Evolutionary conservation across 2,888 invertebrate genomes (phyloP), one percentile per base, ranked within the genome.

Genomic region (Synanthedon formicaeformis): DNA sequence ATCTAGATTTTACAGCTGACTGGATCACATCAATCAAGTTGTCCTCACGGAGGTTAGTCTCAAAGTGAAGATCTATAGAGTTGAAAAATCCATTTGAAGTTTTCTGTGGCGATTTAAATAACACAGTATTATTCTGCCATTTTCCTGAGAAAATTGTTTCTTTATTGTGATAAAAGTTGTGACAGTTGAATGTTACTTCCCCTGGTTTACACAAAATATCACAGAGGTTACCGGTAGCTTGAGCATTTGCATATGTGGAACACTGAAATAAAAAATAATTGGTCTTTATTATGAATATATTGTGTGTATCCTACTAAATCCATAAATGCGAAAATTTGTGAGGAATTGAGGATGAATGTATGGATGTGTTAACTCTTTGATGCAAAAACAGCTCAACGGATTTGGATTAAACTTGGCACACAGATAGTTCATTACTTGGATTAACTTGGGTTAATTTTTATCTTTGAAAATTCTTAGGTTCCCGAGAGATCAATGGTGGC

Each of bases 161-260:
- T 71, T 91, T 92, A 16, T 90, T 90, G 41, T 86, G 81, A 59
- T 89, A 88, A 60, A 91, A 89, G 50, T 90, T 88, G 58, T 90
- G 88, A 65, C 93, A 93, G 8, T 88, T 85, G 11, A 90, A 66
- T 11, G 90, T 78, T 55, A 90, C 82, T 48, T 85, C 85, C 54
- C 83, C 75, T 27, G 86, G 80, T 14, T 82, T 71, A 68, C 93
- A 93, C 13, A 93, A 67, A 1, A 90, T 88, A 13, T 81, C 77
- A 68, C 92, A 93, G n/a, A 92, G 71, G 56, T 89, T 90, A 41
- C 92, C 92, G 52, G 90, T 78, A 5, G 90, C 89, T 54, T 80
- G 65, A 8, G 89, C 89, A 56, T 82, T 78, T 54, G 77, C 75
- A 68, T 91, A 89, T 50, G 80, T 75, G 54, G 77, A 73, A 66